Evolutionary conservation across 2,113 vertebrate species (phyloP).

Genomic region (Rhodinocichla rosea): DNA sequence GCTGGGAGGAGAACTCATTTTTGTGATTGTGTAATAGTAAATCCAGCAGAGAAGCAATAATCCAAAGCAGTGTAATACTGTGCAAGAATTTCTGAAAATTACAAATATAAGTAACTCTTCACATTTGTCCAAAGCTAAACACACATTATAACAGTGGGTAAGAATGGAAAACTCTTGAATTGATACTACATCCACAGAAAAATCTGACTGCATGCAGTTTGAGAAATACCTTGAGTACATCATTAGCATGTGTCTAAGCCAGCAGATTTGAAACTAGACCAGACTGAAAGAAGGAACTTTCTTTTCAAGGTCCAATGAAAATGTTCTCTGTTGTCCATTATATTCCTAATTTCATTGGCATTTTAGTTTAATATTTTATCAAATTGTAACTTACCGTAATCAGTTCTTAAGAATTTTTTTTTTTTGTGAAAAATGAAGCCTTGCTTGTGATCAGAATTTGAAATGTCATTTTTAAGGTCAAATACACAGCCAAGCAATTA

Average conservation of each 20-base stretch:
- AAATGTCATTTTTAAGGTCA: neutral
- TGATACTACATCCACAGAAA: neutral
- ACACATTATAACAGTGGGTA: neutral
- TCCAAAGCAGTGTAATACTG: neutral
- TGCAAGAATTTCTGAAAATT: neutral
- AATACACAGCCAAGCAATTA: neutral
- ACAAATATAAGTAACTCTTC: neutral
- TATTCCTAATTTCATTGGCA: neutral
- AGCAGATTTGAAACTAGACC: neutral
- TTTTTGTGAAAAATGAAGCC: neutral
- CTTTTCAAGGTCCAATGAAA: neutral
- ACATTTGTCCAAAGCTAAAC: neutral
- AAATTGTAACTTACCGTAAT: neutral
- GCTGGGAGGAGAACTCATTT: neutral
- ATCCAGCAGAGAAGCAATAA: neutral
- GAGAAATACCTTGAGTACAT: neutral
- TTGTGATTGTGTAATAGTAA: neutral
- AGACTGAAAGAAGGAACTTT: neutral
- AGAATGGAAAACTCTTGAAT: neutral
- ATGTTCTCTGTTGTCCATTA: neutral
- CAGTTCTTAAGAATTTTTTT: neutral
- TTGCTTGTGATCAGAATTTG: neutral
- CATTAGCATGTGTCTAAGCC: neutral
- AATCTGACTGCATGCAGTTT: neutral
- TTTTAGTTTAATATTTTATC: neutral